Evolutionary conservation across 2,888 invertebrate species (phyloP).

Genomic region (Leptinotarsa haldemani): DNA sequence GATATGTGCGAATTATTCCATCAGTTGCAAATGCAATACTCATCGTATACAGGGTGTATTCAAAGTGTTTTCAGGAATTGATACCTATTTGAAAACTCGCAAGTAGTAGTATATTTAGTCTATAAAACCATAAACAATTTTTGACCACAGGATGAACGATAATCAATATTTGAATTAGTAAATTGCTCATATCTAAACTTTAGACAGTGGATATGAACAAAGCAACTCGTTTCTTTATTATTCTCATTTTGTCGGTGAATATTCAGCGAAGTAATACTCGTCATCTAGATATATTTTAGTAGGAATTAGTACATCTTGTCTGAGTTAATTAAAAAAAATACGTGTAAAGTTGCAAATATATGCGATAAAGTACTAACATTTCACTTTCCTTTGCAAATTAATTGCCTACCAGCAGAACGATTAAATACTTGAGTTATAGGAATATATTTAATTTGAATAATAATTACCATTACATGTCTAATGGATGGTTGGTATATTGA

Average conservation of each 20-base stretch:
- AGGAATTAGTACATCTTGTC: background rate
- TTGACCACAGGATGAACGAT: too few species aligned
- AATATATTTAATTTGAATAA: background rate
- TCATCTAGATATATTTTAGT: background rate
- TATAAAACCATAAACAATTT: too few species aligned
- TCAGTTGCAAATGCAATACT: background rate
- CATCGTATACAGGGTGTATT: background rate
- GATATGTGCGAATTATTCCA: background rate
- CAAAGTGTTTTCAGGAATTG: background rate
- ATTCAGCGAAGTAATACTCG: background rate
- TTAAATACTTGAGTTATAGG: slow-evolving; percentile 1
- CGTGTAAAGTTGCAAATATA: background rate
- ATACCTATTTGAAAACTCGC: too few species aligned
- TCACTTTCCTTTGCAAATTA: background rate
- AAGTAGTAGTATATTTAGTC: too few species aligned
- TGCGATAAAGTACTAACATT: background rate
- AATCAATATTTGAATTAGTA: too few species aligned
- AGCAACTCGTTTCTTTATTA: too few species aligned
- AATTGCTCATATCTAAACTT: too few species aligned
- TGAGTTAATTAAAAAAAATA: background rate
- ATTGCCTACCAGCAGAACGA: slow-evolving; percentile 18
- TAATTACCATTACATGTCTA: background rate
- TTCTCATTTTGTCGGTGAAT: background rate
- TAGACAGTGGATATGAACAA: too few species aligned
- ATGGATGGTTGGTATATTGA: background rate